Percentiles rank a stretch among this genome's conserved stretches.
These are phyloP conservation scores for Nephrotoma guestfalica DNA, from an alignment of 2,888 invertebrate genomes.

Conservation along the genomic window DNA sequence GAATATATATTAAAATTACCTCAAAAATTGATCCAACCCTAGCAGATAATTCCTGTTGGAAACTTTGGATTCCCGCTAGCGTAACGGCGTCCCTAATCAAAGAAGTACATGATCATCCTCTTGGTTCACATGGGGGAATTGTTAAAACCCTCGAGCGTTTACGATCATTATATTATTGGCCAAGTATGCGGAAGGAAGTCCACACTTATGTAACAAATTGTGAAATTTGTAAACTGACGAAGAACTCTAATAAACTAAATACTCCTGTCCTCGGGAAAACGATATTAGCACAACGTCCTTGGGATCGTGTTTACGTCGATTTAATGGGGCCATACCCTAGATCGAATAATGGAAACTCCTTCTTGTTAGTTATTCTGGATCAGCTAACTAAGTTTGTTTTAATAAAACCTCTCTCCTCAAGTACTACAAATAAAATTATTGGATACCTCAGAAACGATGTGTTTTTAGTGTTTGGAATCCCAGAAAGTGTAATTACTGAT, in stretches of 20 bases:
- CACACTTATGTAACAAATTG: background rate
- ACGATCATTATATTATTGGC: slow-evolving; percentile 7
- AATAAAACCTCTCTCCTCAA: background rate
- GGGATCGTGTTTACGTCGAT: background rate
- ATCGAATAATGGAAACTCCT: background rate
- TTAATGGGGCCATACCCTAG: background rate
- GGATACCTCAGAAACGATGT: background rate
- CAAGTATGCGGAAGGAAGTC: slow-evolving; percentile 5
- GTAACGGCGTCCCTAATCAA: no score
- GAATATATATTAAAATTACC: background rate
- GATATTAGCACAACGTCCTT: background rate
- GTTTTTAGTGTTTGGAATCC: background rate
- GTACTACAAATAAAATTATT: background rate
- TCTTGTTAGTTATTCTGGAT: background rate
- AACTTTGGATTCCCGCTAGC: background rate
- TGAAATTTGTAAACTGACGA: background rate
- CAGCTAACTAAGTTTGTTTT: background rate
- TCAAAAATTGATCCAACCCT: background rate
- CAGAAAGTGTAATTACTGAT: background rate
- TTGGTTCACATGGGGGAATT: background rate
- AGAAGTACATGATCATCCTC: background rate
- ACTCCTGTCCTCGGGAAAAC: background rate
- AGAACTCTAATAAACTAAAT: background rate
- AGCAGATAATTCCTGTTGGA: background rate
- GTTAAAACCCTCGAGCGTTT: background rate